Conservation (phyloP, 2,113 vertebrate genomes). For the Perca fluviatilis region DNA sequence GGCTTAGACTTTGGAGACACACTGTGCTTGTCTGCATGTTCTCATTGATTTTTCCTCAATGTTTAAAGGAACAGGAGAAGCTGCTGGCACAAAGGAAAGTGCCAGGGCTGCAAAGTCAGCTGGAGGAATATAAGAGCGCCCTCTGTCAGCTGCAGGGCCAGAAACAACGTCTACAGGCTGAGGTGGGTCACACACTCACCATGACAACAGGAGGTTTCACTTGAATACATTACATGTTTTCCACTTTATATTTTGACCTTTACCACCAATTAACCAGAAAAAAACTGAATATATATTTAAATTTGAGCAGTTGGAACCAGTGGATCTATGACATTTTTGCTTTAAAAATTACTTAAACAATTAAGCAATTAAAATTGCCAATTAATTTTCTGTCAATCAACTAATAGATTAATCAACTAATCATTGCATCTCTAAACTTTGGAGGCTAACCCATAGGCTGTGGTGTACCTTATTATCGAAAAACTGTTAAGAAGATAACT, state of each 20-base stretch:
- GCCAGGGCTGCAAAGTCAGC: slow-evolving; percentile 86
- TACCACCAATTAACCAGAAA: neutral
- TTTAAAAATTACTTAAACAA: neutral
- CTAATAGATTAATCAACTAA: neutral
- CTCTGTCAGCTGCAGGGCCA: slow-evolving; percentile 91
- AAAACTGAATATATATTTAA: neutral
- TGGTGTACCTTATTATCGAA: neutral
- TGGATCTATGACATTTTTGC: no score
- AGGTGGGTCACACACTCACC: slow-evolving; percentile 84
- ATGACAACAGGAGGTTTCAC: slow-evolving; percentile 49
- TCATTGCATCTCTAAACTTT: neutral
- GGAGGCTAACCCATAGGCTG: neutral
- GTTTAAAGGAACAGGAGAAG: slow-evolving; percentile 87
- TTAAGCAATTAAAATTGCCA: no score
- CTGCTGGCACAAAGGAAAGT: slow-evolving; percentile 88
- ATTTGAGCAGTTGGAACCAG: neutral
- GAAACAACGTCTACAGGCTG: slow-evolving; percentile 89
- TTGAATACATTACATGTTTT: neutral
- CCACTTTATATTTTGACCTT: neutral
- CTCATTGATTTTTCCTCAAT: slow-evolving; percentile 19
- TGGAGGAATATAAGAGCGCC: slow-evolving; percentile 91
- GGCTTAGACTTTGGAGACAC: neutral
- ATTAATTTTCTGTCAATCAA: neutral
- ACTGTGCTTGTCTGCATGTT: neutral
- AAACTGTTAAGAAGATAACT: neutral